Conservation (phyloP, 2,113 vertebrate genomes). For the Anolis carolinensis region DNA sequence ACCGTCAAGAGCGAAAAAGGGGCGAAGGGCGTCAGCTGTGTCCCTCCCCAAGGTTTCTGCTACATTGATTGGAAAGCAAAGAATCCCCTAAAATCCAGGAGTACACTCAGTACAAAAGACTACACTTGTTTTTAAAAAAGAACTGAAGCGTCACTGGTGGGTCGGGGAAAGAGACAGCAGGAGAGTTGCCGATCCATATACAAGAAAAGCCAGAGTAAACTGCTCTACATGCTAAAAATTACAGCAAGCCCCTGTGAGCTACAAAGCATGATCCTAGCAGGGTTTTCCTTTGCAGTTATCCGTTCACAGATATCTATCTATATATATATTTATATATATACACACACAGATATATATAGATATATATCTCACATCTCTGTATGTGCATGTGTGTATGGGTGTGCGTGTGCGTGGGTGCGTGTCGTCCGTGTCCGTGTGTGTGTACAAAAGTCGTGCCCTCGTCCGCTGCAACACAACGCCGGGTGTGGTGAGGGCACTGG, state of each 20-base stretch:
- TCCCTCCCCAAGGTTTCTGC: constrained; percentile 73
- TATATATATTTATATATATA: constrained; percentile 5
- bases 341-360: constrained; percentile 32
- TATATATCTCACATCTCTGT: background rate
- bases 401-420: constrained; percentile 36
- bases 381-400: background rate
- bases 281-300: constrained; percentile 64
- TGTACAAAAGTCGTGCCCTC: constrained; percentile 80
- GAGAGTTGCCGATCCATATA: constrained; percentile 71
- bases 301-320: constrained; percentile 29
- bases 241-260: constrained; percentile 79
- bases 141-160: constrained; percentile 60
- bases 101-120: constrained; percentile 71
- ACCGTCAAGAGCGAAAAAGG: constrained; percentile 10
- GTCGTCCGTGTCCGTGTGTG: constrained; percentile 58
- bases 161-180: constrained; percentile 50
- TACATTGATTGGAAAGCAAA: constrained; percentile 77
- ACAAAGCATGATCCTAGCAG: constrained; percentile 74
- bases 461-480: constrained; percentile 79
- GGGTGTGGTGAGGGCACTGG: constrained; percentile 77
- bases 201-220: constrained; percentile 74
- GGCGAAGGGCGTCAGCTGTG: constrained; percentile 50
- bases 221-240: constrained; percentile 80
- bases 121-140: constrained; percentile 61
- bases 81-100: constrained; percentile 65